Conservation (phyloP, 2,113 vertebrate genomes). For the human (Homo sapiens) region GRCh38 chr9:114421501-114422000, state of each 20-base stretch:
- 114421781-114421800: not conserved
- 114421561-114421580: not conserved
- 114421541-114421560: not conserved
- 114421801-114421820: not conserved
- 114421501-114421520: not conserved
- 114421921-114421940: not conserved
- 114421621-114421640: not conserved
- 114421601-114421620: not conserved
- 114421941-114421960: not conserved
- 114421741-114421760: not conserved
- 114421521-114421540: not conserved
- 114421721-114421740: not conserved
- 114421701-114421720: not conserved
- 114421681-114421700: rapidly evolving
- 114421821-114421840: not conserved
- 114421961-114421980: not conserved
- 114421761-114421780: rapidly evolving
- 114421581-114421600: not conserved
- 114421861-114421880: rapidly evolving
- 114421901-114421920: not conserved
- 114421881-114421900: not conserved
- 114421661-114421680: not conserved
- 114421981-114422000: not conserved
- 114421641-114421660: not conserved
- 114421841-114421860: not conserved